Conservation (phyloP, 2,888 invertebrate species). For the Anthoptus insignis region DNA sequence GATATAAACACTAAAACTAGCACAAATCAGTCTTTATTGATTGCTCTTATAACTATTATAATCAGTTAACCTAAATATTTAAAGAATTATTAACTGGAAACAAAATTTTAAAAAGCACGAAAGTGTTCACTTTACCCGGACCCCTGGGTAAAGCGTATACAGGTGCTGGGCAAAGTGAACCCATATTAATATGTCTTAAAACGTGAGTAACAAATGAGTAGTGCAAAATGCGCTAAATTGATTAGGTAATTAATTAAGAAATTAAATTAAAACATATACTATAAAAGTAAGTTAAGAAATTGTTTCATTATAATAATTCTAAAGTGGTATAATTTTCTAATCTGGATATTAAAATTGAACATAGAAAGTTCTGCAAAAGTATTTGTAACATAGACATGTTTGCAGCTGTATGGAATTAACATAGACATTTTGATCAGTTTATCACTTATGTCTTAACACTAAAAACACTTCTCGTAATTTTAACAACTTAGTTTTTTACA, state of each 20-base stretch:
- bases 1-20: too few relatives aligned
- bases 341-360: slow-evolving; percentile 9
- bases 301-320: not conserved
- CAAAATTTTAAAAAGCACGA: slow-evolving; percentile 47
- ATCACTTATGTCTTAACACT: slow-evolving; percentile 1
- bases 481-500: slow-evolving; percentile 28
- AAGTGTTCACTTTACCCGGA: slow-evolving; percentile 46
- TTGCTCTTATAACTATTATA: too few relatives aligned
- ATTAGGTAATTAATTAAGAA: slow-evolving; percentile 8
- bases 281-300: slow-evolving; percentile 3
- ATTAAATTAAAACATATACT: slow-evolving; percentile 8
- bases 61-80: too few relatives aligned
- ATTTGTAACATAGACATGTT: slow-evolving; percentile 16
- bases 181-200: slow-evolving; percentile 30
- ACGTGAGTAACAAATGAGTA: slow-evolving; percentile 4
- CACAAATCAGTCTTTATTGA: too few relatives aligned
- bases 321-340: slow-evolving; percentile 8
- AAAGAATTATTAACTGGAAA: slow-evolving; percentile 44
- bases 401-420: slow-evolving; percentile 9
- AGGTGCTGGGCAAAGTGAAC: slow-evolving; percentile 37
- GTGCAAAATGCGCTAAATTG: slow-evolving; percentile 10
- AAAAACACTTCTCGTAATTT: slow-evolving; percentile 13
- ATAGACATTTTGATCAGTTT: slow-evolving; percentile 9
- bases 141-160: not conserved
- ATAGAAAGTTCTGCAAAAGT: slow-evolving; percentile 10